Evolutionary conservation across 2,113 vertebrate species (phyloP).

Genomic region (Saccopteryx leptura): DNA sequence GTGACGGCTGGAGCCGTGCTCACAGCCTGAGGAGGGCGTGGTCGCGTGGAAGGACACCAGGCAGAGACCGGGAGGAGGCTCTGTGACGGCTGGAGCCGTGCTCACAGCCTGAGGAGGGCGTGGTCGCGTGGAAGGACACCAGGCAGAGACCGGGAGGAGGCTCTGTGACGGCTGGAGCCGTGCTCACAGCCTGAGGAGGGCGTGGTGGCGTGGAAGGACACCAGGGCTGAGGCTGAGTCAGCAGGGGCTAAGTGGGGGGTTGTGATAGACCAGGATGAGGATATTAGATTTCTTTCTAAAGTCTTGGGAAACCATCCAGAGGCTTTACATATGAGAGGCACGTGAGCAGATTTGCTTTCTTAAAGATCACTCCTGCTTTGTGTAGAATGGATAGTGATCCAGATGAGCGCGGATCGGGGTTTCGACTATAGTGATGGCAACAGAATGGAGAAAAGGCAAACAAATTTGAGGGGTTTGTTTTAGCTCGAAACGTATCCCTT

Average conservation of each 20-base stretch:
- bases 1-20: not conserved
- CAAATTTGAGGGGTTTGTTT: not conserved
- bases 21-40: not conserved
- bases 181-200: not conserved
- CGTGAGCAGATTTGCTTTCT: not conserved
- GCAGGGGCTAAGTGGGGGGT: not conserved
- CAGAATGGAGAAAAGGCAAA: not conserved
- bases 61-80: slow-evolving; percentile 41
- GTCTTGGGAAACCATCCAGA: not conserved
- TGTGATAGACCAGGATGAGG: not conserved
- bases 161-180: not conserved
- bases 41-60: too few species aligned
- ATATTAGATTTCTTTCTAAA: slow-evolving; percentile 35
- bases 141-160: slow-evolving; percentile 44
- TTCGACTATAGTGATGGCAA: not conserved
- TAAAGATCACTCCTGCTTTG: not conserved
- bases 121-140: too few species aligned
- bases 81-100: not conserved
- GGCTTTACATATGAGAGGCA: not conserved
- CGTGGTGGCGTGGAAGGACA: not conserved
- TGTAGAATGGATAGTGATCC: not conserved
- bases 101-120: not conserved
- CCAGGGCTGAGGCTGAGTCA: not conserved
- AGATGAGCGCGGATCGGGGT: not conserved
- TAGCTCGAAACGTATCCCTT: slow-evolving; percentile 25